Evolutionary conservation across 1,140 invertebrate species (phyloP).

Genomic region (Caenorhabditis latens): DNA sequence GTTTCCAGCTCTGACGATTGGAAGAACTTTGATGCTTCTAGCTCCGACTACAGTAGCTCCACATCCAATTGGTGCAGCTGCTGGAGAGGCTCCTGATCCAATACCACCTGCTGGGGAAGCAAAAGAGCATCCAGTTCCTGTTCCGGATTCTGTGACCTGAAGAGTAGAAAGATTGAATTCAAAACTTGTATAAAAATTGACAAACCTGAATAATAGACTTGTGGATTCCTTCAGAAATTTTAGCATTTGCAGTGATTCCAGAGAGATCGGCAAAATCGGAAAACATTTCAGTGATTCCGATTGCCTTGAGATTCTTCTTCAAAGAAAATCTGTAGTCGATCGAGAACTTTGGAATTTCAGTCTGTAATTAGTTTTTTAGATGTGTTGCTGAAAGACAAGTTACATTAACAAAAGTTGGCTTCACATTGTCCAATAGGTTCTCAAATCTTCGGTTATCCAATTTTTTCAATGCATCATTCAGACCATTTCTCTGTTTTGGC

Average conservation of each 20-base stretch:
- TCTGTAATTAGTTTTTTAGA: not conserved
- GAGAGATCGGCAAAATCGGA: constrained; percentile 40
- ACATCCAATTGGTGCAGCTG: not conserved
- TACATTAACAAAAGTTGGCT: not conserved
- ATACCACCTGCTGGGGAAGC: not conserved
- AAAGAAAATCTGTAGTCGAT: constrained; percentile 4
- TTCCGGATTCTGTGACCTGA: not conserved
- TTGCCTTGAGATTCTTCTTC: not conserved
- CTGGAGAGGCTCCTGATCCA: not conserved
- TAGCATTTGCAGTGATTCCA: constrained; percentile 28
- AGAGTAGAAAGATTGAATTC: not conserved
- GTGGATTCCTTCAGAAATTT: not conserved
- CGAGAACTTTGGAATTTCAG: constrained; percentile 26
- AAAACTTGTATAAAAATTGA: not conserved
- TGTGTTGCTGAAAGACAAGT: not conserved
- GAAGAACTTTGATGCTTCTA: not conserved
- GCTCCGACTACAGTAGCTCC: not conserved
- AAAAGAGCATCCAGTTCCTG: not conserved
- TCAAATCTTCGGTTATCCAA: constrained; percentile 1
- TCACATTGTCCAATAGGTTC: constrained; percentile 38
- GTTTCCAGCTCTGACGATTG: not conserved
- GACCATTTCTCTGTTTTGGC: constrained; percentile 12
- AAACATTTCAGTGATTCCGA: constrained; percentile 39
- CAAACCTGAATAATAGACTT: constrained; percentile 30
- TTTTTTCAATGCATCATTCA: not conserved